Conservation (phyloP, 35 echinoderm and acorn worm species). For the Heliocidaris erythrogramma region DNA sequence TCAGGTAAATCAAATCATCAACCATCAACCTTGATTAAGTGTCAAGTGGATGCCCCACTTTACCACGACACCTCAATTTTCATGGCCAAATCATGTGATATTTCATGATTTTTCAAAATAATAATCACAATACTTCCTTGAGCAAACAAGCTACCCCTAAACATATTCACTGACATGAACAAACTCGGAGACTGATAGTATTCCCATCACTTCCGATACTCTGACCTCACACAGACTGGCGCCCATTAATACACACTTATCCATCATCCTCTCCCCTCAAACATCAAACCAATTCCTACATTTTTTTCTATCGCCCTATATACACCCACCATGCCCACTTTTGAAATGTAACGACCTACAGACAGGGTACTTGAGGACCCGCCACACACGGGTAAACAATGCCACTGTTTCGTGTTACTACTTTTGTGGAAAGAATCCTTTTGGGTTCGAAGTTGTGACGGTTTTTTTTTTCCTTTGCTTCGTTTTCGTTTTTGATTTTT, state of each 20-base stretch:
- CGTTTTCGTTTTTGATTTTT: no score
- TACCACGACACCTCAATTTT: no score
- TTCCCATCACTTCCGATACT: neutral
- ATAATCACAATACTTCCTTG: no score
- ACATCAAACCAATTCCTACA: neutral
- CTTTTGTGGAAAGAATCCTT: neutral
- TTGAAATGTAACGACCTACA: neutral
- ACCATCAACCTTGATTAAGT: no score
- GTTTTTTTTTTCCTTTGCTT: no score
- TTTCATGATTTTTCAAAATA: no score
- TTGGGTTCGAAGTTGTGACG: neutral
- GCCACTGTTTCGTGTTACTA: constrained; percentile 16
- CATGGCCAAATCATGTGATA: no score
- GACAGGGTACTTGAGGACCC: neutral
- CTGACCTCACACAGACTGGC: neutral
- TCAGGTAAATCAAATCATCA: no score
- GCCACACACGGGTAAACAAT: neutral
- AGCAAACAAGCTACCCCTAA: no score
- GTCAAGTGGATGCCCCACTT: no score
- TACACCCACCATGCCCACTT: neutral
- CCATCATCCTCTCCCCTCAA: neutral
- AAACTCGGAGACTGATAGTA: neutral
- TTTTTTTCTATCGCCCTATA: neutral
- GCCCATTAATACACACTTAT: neutral
- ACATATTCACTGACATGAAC: neutral